Evolutionary conservation across 2,888 invertebrate species (phyloP).

Genomic region (Caenorhabditis japonica): DNA sequence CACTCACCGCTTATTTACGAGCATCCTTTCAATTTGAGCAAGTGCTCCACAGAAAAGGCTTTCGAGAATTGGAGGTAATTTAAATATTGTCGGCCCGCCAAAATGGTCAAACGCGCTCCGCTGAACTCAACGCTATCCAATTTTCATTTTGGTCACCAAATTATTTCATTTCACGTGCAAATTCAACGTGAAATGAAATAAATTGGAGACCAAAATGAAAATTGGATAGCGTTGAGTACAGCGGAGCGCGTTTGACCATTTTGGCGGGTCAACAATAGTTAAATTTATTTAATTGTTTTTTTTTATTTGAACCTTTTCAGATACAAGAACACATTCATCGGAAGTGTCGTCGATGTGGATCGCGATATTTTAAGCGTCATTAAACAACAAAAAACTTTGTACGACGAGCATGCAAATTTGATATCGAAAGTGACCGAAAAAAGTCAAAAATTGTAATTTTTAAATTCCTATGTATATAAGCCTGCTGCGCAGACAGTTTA

Average conservation of each 20-base stretch:
- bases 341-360: slow-evolving; percentile 29
- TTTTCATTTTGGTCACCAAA: too few relatives aligned
- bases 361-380: slow-evolving; percentile 9
- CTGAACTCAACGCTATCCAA: too few relatives aligned
- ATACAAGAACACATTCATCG: slow-evolving; percentile 56
- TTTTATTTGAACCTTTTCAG: slow-evolving; percentile 8
- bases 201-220: too few relatives aligned
- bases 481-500: neutral
- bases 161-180: too few relatives aligned
- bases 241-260: too few relatives aligned
- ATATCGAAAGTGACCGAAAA: neutral
- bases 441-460: slow-evolving; percentile 8
- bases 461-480: neutral
- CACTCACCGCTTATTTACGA: slow-evolving; percentile 56
- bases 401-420: neutral
- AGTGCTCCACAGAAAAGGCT: slow-evolving; percentile 37
- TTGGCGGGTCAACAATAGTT: too few relatives aligned
- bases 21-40: slow-evolving; percentile 28
- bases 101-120: too few relatives aligned
- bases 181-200: too few relatives aligned
- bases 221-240: too few relatives aligned
- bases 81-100: too few relatives aligned
- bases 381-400: slow-evolving; percentile 4
- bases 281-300: neutral
- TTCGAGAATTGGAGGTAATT: slow-evolving; percentile 50